Conservation (phyloP, 2,113 vertebrate genomes). For the Pardalotus punctatus region DNA sequence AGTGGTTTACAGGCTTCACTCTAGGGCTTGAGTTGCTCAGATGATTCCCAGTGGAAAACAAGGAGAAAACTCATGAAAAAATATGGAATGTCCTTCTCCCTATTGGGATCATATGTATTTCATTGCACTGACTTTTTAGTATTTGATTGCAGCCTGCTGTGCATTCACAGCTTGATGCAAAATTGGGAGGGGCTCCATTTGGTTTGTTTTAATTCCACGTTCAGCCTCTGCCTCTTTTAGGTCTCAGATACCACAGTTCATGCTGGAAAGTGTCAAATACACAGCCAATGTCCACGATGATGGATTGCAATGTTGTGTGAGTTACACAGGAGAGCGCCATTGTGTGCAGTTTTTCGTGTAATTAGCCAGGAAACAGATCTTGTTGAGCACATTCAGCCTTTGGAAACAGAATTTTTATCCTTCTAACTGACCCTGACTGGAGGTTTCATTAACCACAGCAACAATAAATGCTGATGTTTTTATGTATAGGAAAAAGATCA, state of each 20-base stretch:
- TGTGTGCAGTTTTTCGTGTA: conserved; percentile 33
- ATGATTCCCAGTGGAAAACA: conserved; percentile 25
- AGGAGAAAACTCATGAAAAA: background rate
- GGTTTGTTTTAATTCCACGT: background rate
- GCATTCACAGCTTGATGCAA: background rate
- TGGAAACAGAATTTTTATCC: background rate
- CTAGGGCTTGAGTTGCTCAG: background rate
- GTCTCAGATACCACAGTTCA: background rate
- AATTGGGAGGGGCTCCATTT: background rate
- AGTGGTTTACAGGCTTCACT: conserved; percentile 2
- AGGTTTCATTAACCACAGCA: background rate
- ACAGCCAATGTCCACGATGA: background rate
- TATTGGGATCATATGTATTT: background rate
- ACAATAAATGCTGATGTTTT: background rate
- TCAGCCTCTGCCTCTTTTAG: background rate
- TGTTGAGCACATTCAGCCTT: background rate
- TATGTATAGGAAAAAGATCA: background rate
- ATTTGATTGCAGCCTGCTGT: background rate
- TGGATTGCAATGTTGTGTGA: conserved; percentile 36
- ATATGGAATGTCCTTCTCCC: background rate
- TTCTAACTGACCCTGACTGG: background rate
- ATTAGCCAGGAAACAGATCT: conserved; percentile 10
- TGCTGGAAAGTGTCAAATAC: background rate
- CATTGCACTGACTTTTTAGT: background rate
- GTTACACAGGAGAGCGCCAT: conserved; percentile 65